A percentile compares a stretch with the other conserved stretches of the same genome.
phyloP scores from a whole-genome alignment of 2,113 vertebrate species.

The Python bivittatus region DNA sequence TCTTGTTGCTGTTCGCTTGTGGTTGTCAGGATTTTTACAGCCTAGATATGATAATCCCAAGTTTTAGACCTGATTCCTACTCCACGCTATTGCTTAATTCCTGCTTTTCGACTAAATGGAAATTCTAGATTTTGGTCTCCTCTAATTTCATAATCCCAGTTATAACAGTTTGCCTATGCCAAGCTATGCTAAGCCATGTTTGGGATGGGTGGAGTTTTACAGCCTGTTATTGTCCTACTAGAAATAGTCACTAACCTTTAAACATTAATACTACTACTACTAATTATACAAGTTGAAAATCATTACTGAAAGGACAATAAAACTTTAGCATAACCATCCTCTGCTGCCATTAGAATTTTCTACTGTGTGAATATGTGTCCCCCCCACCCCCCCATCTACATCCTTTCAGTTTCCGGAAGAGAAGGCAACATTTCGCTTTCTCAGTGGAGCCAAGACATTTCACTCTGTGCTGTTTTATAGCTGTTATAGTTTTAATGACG shows the following conservation, averaged over 20 bases:
- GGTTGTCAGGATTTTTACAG: neutral
- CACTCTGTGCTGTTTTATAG: too few relatives aligned
- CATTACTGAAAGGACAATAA: neutral
- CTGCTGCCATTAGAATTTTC: neutral
- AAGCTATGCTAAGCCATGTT: neutral
- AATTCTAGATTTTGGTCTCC: neutral
- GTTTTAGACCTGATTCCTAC: neutral
- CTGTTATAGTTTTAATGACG: too few relatives aligned
- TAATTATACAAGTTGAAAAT: neutral
- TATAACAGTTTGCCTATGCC: neutral
- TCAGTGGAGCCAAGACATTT: neutral
- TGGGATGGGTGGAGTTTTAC: neutral
- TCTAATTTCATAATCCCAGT: neutral
- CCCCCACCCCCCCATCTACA: neutral
- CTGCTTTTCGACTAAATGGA: neutral
- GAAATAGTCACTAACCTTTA: neutral
- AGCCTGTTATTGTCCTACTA: neutral
- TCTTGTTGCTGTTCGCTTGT: neutral
- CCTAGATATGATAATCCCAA: neutral
- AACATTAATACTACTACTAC: neutral
- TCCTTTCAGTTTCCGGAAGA: neutral
- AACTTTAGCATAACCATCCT: too few relatives aligned
- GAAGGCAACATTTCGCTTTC: neutral
- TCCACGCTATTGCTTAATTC: too few relatives aligned
- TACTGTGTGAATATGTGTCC: neutral